Conservation (phyloP, 2,888 invertebrate genomes). For the Subacronicta megacephala region DNA sequence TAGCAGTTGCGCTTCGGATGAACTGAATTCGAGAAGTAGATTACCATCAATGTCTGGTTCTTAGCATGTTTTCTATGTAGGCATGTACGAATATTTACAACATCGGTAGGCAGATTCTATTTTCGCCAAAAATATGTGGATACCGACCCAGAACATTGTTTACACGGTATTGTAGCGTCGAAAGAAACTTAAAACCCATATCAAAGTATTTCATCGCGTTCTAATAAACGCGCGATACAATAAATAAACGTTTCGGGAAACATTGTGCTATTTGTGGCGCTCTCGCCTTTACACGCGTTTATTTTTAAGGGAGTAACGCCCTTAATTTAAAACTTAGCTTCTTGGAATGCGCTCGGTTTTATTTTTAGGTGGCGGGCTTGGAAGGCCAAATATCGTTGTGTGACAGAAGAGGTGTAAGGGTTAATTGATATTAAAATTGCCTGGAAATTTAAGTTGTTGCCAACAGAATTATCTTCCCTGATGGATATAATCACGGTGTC, state of each 20-base stretch:
- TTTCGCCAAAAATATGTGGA: constrained; percentile 42
- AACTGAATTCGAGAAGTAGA: no score
- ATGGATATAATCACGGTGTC: no score
- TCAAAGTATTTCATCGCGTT: constrained; percentile 63
- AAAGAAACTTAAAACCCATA: constrained; percentile 54
- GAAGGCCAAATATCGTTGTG: constrained; percentile 15
- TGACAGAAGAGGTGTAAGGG: background rate
- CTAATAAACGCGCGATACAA: constrained; percentile 62
- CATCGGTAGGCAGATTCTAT: constrained; percentile 29
- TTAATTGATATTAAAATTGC: background rate
- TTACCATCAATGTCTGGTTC: background rate
- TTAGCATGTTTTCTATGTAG: background rate
- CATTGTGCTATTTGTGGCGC: constrained; percentile 63
- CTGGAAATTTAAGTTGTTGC: no score
- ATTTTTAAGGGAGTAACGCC: constrained; percentile 72
- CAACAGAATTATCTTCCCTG: no score
- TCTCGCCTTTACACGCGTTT: constrained; percentile 49
- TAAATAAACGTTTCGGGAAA: constrained; percentile 68
- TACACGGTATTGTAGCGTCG: constrained; percentile 32
- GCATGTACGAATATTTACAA: background rate
- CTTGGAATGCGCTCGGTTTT: constrained; percentile 16
- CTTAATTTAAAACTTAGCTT: constrained; percentile 64
- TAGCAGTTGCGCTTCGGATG: no score
- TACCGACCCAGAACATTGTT: constrained; percentile 37
- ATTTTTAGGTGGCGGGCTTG: constrained; percentile 19